Evolutionary conservation across 2,113 vertebrate species (phyloP).

Genomic region (Mola mola): DNA sequence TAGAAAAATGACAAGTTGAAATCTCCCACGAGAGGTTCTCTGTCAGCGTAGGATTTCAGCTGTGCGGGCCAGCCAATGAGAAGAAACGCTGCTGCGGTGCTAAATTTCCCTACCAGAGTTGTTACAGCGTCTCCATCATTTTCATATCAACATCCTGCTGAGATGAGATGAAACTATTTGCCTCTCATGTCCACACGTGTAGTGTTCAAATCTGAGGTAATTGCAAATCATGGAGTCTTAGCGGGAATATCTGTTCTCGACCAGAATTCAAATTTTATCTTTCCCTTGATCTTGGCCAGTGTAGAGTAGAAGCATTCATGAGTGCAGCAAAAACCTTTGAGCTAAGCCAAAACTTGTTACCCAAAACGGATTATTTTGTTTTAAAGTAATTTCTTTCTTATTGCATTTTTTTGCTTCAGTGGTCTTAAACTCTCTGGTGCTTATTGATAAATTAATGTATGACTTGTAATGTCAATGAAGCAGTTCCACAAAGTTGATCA

Average conservation of each 20-base stretch:
- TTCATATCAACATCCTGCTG: constrained; percentile 31
- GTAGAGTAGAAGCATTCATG: background rate
- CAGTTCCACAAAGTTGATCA: too few relatives aligned
- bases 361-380: too few relatives aligned
- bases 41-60: background rate
- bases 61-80: background rate
- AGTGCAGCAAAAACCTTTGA: too few relatives aligned
- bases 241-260: background rate
- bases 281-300: background rate
- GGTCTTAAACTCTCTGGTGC: too few relatives aligned
- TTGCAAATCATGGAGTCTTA: constrained; percentile 25
- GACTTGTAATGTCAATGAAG: too few relatives aligned
- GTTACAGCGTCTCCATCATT: constrained; percentile 27
- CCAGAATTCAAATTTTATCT: constrained; percentile 19
- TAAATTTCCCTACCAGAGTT: constrained; percentile 43
- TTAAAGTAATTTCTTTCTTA: too few relatives aligned
- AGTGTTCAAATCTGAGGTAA: constrained; percentile 5
- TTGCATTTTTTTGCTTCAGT: too few relatives aligned
- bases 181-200: background rate
- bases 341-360: too few relatives aligned
- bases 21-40: constrained; percentile 2
- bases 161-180: constrained; percentile 17
- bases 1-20: constrained; percentile 23
- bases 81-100: constrained; percentile 8
- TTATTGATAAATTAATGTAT: too few relatives aligned